Conservation (phyloP, 2,888 invertebrate genomes). For the Parasteatoda lunata region DNA sequence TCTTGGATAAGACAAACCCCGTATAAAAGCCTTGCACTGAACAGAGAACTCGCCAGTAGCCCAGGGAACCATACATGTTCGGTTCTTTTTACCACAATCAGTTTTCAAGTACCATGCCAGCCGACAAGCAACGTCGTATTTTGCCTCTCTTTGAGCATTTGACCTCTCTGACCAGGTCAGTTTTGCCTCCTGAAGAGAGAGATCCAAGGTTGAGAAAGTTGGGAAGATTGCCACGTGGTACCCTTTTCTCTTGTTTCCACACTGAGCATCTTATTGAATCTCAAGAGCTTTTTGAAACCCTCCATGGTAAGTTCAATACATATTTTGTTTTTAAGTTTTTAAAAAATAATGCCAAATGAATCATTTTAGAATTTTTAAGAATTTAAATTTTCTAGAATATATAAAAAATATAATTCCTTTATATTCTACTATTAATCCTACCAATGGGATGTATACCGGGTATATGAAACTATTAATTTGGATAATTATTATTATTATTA, state of each 20-base stretch:
- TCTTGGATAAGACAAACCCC: slow-evolving; percentile 9
- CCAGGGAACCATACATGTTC: not conserved
- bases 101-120: not conserved
- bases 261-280: slow-evolving; percentile 80
- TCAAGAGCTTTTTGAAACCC: slow-evolving; percentile 79
- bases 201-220: slow-evolving; percentile 40
- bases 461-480: too few relatives aligned
- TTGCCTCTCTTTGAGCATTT: slow-evolving; percentile 59
- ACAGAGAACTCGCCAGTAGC: slow-evolving; percentile 11
- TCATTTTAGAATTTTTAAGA: too few relatives aligned
- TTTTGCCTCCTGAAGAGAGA: slow-evolving; percentile 50
- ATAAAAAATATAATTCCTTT: too few relatives aligned
- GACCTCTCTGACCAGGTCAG: slow-evolving; percentile 38
- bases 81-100: slow-evolving; percentile 2
- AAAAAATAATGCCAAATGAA: too few relatives aligned
- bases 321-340: not conserved
- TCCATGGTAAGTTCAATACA: slow-evolving; percentile 40
- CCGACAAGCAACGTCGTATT: slow-evolving; percentile 50
- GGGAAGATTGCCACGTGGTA: slow-evolving; percentile 76
- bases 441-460: too few relatives aligned
- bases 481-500: too few relatives aligned
- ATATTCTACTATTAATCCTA: too few relatives aligned
- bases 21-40: slow-evolving; percentile 5
- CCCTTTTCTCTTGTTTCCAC: slow-evolving; percentile 80
- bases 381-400: too few relatives aligned